These are phyloP conservation scores for Halocaridina rubra DNA, from an alignment of 2,888 invertebrate genomes.

Conservation along the genomic window DNA sequence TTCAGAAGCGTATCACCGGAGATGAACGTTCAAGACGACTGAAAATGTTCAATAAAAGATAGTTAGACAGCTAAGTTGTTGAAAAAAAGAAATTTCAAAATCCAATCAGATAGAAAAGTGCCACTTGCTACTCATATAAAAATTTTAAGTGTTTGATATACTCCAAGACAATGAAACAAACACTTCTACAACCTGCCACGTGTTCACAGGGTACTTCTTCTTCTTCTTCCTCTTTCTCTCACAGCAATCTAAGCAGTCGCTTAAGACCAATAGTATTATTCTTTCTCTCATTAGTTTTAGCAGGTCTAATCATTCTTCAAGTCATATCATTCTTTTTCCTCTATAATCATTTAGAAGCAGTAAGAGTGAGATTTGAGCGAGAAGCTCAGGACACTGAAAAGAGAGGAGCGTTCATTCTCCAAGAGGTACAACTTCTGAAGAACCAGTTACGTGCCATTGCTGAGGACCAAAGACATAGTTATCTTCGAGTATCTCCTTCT, in stretches of 20 bases:
- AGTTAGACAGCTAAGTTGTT: too few relatives aligned
- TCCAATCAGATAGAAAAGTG: too few relatives aligned
- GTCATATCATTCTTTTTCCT: slow-evolving; percentile 41
- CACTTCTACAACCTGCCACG: too few relatives aligned
- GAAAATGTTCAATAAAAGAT: too few relatives aligned
- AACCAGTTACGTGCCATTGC: not conserved
- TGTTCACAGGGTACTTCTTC: too few relatives aligned
- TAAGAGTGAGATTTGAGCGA: slow-evolving; percentile 4
- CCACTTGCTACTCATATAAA: too few relatives aligned
- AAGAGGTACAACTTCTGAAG: not conserved
- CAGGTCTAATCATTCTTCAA: slow-evolving; percentile 16
- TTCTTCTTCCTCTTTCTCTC: not conserved
- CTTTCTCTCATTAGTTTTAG: not conserved
- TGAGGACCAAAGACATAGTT: not conserved
- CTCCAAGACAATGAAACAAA: too few relatives aligned
- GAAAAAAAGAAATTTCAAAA: too few relatives aligned
- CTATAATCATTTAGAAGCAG: slow-evolving; percentile 19
- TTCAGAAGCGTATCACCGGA: too few relatives aligned
- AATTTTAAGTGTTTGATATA: too few relatives aligned
- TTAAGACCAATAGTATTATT: not conserved
- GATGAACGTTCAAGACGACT: too few relatives aligned
- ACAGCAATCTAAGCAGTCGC: not conserved
- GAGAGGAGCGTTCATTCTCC: not conserved
- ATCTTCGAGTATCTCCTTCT: too few relatives aligned
- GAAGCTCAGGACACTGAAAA: not conserved